phyloP scores from a whole-genome alignment of 2,113 vertebrate genomes.

The Ammodytes marinus region DNA sequence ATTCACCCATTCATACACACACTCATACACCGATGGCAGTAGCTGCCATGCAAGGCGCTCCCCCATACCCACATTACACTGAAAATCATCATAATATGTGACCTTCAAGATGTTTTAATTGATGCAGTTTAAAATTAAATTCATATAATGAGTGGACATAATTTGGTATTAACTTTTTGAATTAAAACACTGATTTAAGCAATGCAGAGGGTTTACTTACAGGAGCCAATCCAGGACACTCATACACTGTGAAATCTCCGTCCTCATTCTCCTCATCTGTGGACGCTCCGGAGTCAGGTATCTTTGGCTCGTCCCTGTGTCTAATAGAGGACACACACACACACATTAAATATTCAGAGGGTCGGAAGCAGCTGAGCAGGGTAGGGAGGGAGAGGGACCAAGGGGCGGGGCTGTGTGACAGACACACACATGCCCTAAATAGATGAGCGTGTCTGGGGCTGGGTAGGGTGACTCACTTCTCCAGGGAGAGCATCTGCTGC shows the following conservation, averaged over 20 bases:
- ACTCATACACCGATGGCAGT: too few relatives aligned
- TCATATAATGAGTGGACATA: too few relatives aligned
- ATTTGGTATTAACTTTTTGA: too few relatives aligned
- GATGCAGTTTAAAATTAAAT: too few relatives aligned
- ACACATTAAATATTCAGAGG: slow-evolving; percentile 11
- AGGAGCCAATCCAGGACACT: slow-evolving; percentile 96
- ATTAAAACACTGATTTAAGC: not conserved
- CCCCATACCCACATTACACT: too few relatives aligned
- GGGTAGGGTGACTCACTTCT: slow-evolving; percentile 87
- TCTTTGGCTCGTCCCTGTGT: slow-evolving; percentile 90
- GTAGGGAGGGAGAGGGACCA: not conserved
- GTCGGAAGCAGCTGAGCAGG: not conserved
- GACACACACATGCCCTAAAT: not conserved
- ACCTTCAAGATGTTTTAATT: too few relatives aligned
- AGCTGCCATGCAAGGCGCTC: too few relatives aligned
- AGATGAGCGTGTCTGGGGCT: not conserved
- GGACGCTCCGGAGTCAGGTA: slow-evolving; percentile 86
- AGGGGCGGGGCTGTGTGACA: not conserved
- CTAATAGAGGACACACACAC: slow-evolving; percentile 68
- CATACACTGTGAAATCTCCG: slow-evolving; percentile 96
- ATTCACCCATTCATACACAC: too few relatives aligned
- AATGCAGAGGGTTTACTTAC: slow-evolving; percentile 79
- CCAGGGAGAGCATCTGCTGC: slow-evolving; percentile 95
- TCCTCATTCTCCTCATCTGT: slow-evolving; percentile 96
- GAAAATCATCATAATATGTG: too few relatives aligned